Evolutionary conservation across 2,888 invertebrate genomes (phyloP).

Genomic region (Andrena minutula): DNA sequence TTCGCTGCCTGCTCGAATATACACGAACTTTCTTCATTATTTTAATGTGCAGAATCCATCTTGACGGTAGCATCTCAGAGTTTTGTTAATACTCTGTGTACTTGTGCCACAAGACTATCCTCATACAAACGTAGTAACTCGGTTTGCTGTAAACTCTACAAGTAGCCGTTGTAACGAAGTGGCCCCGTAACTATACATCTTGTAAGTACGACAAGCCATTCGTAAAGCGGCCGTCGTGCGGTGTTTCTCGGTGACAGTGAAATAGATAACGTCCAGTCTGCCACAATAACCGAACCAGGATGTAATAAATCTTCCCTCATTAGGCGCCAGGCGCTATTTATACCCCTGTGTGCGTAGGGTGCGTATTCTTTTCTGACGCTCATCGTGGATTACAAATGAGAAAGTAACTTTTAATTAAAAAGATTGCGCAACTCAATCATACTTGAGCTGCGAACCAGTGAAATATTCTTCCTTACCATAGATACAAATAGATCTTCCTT

Average conservation of each 20-base stretch:
- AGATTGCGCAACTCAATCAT: too few relatives aligned
- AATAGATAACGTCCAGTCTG: constrained; percentile 31
- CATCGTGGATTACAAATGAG: not conserved
- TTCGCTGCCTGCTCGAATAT: not conserved
- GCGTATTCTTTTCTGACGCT: constrained; percentile 3
- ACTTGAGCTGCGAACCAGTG: too few relatives aligned
- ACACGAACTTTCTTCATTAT: too few relatives aligned
- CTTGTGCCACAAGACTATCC: not conserved
- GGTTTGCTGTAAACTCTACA: constrained; percentile 29
- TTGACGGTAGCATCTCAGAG: too few relatives aligned
- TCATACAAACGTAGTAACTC: not conserved
- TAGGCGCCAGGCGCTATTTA: not conserved
- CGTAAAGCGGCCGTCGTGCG: constrained; percentile 41
- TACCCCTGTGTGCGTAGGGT: not conserved
- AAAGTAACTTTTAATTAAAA: too few relatives aligned
- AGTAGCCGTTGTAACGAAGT: constrained; percentile 29
- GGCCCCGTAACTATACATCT: constrained; percentile 36
- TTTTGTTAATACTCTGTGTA: not conserved
- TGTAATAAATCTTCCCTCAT: constrained; percentile 41
- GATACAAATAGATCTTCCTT: too few relatives aligned
- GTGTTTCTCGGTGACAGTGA: constrained; percentile 34
- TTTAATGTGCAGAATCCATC: too few relatives aligned
- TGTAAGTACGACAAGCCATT: constrained; percentile 38
- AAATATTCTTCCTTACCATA: too few relatives aligned
- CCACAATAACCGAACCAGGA: constrained; percentile 28